phyloP scores from a whole-genome alignment of 2,797 vertebrate genomes.

The Megaceryle alcyon region DNA sequence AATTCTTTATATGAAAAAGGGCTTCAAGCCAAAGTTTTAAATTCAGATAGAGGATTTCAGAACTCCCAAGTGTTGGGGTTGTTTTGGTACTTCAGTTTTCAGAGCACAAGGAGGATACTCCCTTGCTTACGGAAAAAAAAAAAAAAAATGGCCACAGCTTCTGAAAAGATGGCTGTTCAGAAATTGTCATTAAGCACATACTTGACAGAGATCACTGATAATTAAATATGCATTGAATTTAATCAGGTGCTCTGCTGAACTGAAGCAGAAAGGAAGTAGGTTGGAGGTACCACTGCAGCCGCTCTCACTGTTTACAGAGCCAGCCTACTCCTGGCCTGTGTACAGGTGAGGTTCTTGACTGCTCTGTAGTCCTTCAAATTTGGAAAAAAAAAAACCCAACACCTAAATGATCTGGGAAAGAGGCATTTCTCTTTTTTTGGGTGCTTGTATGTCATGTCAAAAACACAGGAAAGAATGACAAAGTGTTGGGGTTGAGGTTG shows the following conservation, averaged over 20 bases:
- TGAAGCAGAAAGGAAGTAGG: background rate
- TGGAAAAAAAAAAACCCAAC: background rate
- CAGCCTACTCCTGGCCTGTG: background rate
- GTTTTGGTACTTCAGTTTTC: background rate
- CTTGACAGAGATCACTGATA: background rate
- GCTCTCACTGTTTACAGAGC: background rate
- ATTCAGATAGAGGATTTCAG: background rate
- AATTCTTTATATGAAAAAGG: background rate
- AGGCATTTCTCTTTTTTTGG: background rate
- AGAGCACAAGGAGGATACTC: background rate
- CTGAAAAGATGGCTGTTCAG: background rate
- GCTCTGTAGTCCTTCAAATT: background rate
- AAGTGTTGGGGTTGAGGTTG: background rate
- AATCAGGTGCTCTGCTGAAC: background rate
- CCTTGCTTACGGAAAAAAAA: background rate
- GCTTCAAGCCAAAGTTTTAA: background rate
- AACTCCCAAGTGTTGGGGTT: background rate
- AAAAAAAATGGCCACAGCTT: background rate
- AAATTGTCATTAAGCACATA: background rate
- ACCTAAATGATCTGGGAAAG: background rate
- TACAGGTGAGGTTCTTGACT: background rate
- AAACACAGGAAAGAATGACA: background rate
- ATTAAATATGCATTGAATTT: background rate
- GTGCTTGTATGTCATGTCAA: background rate
- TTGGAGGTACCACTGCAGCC: background rate